A percentile compares a stretch with the other conserved stretches of the same genome.
Evolutionary conservation across 2,888 invertebrate species (phyloP).

Genomic region (Erebia palarica): DNA sequence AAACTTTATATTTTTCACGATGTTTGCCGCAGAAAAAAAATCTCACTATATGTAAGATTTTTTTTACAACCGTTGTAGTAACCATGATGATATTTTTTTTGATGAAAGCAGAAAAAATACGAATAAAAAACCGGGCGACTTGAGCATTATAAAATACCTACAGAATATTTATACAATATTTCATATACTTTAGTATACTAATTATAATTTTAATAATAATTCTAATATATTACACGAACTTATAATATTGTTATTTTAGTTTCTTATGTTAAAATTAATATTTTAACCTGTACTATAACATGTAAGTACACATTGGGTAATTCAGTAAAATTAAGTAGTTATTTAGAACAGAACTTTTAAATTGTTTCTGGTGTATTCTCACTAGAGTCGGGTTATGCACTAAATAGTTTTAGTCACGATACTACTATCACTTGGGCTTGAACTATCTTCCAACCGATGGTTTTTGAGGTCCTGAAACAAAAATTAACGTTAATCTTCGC

Average conservation of each 20-base stretch:
- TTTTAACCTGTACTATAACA: background rate
- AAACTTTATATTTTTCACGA: no score
- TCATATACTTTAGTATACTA: background rate
- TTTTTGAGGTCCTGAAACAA: constrained; percentile 67
- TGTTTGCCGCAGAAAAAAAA: no score
- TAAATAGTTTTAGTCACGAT: constrained; percentile 80
- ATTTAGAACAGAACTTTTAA: constrained; percentile 23
- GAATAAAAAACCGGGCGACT: constrained; percentile 19
- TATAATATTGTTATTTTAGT: no score
- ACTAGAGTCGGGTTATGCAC: constrained; percentile 77
- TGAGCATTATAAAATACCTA: constrained; percentile 34
- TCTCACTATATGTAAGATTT: no score
- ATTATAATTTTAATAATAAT: background rate
- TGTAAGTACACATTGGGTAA: constrained; percentile 30
- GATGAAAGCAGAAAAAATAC: background rate
- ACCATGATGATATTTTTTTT: background rate
- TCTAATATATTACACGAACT: constrained; percentile 19
- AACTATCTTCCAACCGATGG: constrained; percentile 66
- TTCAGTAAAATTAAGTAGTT: constrained; percentile 18
- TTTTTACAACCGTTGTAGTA: no score
- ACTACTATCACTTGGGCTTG: constrained; percentile 76
- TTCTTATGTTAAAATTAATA: background rate
- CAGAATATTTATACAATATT: background rate
- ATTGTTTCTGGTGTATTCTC: constrained; percentile 50
- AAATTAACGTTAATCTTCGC: background rate